Percentiles rank a stretch among this genome's conserved stretches.
These are phyloP conservation scores for Polyodon spathula DNA, from an alignment of 2,113 vertebrate species.

Conservation along the genomic window DNA sequence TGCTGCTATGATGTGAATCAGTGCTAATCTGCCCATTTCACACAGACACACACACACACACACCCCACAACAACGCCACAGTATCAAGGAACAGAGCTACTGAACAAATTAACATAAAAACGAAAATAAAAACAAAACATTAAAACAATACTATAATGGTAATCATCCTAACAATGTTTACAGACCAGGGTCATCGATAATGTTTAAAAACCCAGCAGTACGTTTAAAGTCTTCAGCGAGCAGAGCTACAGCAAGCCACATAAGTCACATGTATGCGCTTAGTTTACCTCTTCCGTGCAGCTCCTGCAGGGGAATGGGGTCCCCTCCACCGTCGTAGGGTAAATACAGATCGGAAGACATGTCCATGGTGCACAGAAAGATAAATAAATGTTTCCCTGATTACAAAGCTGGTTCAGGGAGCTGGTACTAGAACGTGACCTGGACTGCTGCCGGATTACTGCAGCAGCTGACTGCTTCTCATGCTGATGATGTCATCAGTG, in stretches of 20 bases:
- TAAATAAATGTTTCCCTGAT: conserved; percentile 22
- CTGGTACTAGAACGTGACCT: conserved; percentile 27
- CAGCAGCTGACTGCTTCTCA: conserved; percentile 54
- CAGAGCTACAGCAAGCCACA: not conserved
- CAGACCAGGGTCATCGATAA: no score
- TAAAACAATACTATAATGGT: no score
- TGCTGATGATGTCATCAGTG: conserved; percentile 68
- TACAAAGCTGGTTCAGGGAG: conserved; percentile 19
- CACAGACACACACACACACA: no score
- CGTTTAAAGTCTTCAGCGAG: no score
- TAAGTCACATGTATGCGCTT: conserved; percentile 11
- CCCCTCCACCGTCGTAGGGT: conserved; percentile 93
- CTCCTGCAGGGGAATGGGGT: conserved; percentile 84
- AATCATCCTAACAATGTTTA: no score
- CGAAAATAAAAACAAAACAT: no score
- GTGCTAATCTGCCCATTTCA: no score
- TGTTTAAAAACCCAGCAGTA: no score
- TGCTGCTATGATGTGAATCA: no score
- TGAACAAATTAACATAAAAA: no score
- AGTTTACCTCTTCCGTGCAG: conserved; percentile 78
- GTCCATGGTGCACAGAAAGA: conserved; percentile 52
- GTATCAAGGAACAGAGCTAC: no score
- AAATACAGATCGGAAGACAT: conserved; percentile 77
- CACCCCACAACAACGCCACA: no score
- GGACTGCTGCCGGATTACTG: conserved; percentile 45